phyloP scores from a whole-genome alignment of 1,140 invertebrate genomes.

The Cydia splendana region DNA sequence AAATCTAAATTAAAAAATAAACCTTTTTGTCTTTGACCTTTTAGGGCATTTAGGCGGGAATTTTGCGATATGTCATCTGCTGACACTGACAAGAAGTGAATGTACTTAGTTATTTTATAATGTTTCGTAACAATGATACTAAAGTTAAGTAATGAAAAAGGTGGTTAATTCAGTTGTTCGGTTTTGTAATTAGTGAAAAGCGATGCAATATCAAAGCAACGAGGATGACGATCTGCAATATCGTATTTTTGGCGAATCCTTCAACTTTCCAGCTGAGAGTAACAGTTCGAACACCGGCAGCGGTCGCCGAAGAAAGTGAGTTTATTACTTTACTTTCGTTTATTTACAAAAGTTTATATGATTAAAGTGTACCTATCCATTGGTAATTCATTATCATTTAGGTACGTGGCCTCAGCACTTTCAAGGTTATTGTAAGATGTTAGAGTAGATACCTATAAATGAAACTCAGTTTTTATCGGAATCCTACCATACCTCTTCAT shows the following conservation, averaged over 20 bases:
- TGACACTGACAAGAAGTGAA: slow-evolving; percentile 12
- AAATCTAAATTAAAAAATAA: slow-evolving; percentile 41
- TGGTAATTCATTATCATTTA: too few species aligned
- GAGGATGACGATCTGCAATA: slow-evolving; percentile 75
- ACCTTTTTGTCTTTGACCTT: slow-evolving; percentile 37
- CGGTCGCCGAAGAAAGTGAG: slow-evolving; percentile 67
- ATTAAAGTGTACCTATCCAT: too few species aligned
- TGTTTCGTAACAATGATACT: slow-evolving; percentile 56
- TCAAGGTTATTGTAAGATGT: too few species aligned
- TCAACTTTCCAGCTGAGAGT: slow-evolving; percentile 58
- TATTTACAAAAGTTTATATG: slow-evolving; percentile 32
- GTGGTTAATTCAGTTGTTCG: slow-evolving; percentile 66
- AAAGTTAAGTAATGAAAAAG: slow-evolving; percentile 64
- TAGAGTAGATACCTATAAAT: too few species aligned
- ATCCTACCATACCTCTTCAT: too few species aligned
- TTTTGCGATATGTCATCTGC: slow-evolving; percentile 28
- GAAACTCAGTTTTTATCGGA: too few species aligned
- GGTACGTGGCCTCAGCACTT: too few species aligned
- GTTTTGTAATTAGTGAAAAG: slow-evolving; percentile 65
- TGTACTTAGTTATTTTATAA: slow-evolving; percentile 14
- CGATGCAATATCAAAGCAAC: slow-evolving; percentile 77
- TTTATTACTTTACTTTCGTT: slow-evolving; percentile 48
- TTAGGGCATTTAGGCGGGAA: slow-evolving; percentile 39
- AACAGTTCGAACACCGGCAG: slow-evolving; percentile 49
- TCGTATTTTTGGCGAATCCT: slow-evolving; percentile 77